phyloP scores from a whole-genome alignment of 1,140 invertebrate species.

The Whitmania pigra region DNA sequence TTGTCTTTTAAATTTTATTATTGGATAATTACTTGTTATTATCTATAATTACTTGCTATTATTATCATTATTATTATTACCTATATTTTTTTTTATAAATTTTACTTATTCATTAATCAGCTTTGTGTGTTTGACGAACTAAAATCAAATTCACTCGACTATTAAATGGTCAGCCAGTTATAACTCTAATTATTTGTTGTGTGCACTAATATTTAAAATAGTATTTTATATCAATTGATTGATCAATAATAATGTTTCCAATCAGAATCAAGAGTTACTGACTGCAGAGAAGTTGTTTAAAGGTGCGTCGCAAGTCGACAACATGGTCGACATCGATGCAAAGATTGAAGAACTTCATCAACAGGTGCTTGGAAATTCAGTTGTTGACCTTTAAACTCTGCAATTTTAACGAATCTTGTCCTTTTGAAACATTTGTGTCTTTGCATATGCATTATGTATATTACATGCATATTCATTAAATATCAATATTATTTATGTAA shows the following conservation, averaged over 20 bases:
- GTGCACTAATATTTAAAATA: background rate
- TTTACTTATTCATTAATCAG: background rate
- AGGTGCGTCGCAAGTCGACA: background rate
- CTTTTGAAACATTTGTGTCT: no score
- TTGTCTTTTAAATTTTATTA: background rate
- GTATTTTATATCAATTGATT: background rate
- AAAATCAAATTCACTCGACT: background rate
- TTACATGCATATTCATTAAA: no score
- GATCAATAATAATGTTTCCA: no score
- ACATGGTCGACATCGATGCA: conserved; percentile 1
- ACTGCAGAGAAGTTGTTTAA: conserved; percentile 2
- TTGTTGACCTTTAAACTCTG: background rate
- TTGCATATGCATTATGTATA: no score
- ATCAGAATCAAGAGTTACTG: conserved; percentile 22
- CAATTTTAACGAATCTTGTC: no score
- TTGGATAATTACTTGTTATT: background rate
- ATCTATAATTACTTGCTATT: no score
- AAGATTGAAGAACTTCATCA: conserved; percentile 8
- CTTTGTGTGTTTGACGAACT: background rate
- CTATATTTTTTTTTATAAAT: no score
- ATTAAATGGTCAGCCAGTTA: background rate
- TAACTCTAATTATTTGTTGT: background rate
- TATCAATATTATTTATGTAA: no score
- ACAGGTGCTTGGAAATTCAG: background rate
- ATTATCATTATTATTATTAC: no score